Conservation (phyloP, 2,888 invertebrate genomes). For the Odontocolon sp. region DNA sequence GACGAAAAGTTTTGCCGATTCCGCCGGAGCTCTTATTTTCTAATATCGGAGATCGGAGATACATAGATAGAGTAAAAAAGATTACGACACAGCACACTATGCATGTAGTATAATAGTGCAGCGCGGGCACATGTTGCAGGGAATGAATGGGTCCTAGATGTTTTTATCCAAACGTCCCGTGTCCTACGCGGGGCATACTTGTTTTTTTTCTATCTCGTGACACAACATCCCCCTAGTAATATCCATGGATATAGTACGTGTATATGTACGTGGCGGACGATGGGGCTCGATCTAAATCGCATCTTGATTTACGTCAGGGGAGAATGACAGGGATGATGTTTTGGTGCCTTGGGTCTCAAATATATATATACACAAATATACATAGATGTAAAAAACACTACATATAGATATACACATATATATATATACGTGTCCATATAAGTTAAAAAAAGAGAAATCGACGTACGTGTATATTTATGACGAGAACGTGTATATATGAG, state of each 20-base stretch:
- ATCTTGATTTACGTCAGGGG: slow-evolving; percentile 56
- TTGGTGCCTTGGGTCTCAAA: too few species aligned
- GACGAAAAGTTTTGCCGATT: slow-evolving; percentile 10
- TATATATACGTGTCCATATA: too few species aligned
- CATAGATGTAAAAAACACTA: too few species aligned
- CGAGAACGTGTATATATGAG: not conserved
- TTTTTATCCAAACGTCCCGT: slow-evolving; percentile 30
- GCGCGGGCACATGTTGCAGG: slow-evolving; percentile 47
- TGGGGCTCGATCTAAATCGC: slow-evolving; percentile 54
- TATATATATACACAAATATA: not conserved
- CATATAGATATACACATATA: too few species aligned
- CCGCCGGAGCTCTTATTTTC: slow-evolving; percentile 17
- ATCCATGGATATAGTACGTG: slow-evolving; percentile 17
- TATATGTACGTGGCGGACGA: slow-evolving; percentile 17
- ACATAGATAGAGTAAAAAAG: slow-evolving; percentile 21
- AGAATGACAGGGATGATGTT: too few species aligned
- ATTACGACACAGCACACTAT: slow-evolving; percentile 5
- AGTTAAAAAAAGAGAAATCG: too few species aligned
- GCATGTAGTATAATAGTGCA: slow-evolving; percentile 22
- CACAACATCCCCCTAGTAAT: slow-evolving; percentile 49
- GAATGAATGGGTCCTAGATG: slow-evolving; percentile 34
- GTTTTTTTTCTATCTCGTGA: slow-evolving; percentile 46
- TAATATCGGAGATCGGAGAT: slow-evolving; percentile 44
- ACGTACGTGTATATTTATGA: not conserved
- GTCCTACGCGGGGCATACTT: slow-evolving; percentile 29